phyloP scores from a whole-genome alignment of 2,797 vertebrate species.

The Bufotes viridis region DNA sequence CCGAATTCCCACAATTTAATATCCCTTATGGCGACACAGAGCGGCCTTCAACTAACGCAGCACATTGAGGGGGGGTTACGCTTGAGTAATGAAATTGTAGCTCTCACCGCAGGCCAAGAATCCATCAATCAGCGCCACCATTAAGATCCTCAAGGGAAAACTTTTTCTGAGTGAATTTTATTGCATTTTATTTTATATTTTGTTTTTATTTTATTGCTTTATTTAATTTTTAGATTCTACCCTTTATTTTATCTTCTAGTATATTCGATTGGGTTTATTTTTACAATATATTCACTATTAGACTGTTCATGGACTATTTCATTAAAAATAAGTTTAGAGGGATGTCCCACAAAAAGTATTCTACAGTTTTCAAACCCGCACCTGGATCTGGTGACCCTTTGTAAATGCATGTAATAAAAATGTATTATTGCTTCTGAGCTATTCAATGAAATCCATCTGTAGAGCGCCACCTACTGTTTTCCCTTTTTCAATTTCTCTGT shows the following conservation, averaged over 20 bases:
- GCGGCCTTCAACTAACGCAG: background rate
- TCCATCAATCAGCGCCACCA: background rate
- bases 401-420: too few relatives aligned
- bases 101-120: background rate
- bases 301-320: background rate
- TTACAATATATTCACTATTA: background rate
- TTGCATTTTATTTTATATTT: background rate
- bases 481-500: too few relatives aligned
- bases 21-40: background rate
- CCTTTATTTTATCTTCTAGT: background rate
- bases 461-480: too few relatives aligned
- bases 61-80: background rate
- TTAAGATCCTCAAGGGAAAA: background rate
- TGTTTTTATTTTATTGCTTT: background rate
- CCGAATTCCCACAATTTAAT: slow-evolving; percentile 13
- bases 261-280: background rate
- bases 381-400: too few relatives aligned
- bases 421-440: too few relatives aligned
- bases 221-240: background rate
- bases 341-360: too few relatives aligned
- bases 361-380: too few relatives aligned
- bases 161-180: background rate
- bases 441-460: too few relatives aligned
- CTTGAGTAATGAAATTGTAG: slow-evolving; percentile 10
- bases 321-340: background rate